phyloP scores from a whole-genome alignment of 2,113 vertebrate species.

The Myrmecobius fasciatus region DNA sequence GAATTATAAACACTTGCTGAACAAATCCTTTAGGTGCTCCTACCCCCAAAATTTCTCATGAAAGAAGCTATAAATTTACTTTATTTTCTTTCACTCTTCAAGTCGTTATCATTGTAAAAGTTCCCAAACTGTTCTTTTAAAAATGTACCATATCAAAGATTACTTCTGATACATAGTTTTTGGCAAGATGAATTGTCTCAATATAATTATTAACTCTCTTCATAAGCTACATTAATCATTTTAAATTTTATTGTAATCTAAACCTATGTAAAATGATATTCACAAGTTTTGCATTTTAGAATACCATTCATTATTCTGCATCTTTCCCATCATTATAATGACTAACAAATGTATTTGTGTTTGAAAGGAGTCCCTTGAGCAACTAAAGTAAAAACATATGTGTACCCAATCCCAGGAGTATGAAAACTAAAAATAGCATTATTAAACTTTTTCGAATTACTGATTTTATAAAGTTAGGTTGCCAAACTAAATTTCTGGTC shows the following conservation, averaged over 20 bases:
- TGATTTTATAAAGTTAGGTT: constrained; percentile 67
- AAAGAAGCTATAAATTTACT: constrained; percentile 63
- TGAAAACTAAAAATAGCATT: constrained; percentile 78
- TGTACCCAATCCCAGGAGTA: constrained; percentile 71
- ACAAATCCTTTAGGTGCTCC: constrained; percentile 63
- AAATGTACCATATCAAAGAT: constrained; percentile 40
- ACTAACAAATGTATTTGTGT: constrained; percentile 79
- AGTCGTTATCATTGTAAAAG: constrained; percentile 64
- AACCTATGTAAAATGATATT: constrained; percentile 40
- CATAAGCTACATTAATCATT: constrained; percentile 46
- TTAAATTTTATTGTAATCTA: constrained; percentile 49
- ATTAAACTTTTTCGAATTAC: constrained; percentile 73
- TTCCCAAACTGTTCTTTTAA: constrained; percentile 64
- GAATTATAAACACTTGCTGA: constrained; percentile 69
- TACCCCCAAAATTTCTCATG: constrained; percentile 72
- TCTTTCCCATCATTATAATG: constrained; percentile 65
- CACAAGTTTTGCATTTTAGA: constrained; percentile 51
- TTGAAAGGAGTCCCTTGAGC: constrained; percentile 77
- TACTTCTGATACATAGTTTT: constrained; percentile 54
- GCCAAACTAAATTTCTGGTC: constrained; percentile 72
- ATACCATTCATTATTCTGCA: constrained; percentile 38
- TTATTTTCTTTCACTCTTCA: constrained; percentile 68
- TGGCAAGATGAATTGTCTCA: constrained; percentile 30
- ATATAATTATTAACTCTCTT: constrained; percentile 31
- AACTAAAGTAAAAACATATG: constrained; percentile 77